Conservation (phyloP, 1,140 invertebrate genomes). For the Diploscapter pachys region DNA sequence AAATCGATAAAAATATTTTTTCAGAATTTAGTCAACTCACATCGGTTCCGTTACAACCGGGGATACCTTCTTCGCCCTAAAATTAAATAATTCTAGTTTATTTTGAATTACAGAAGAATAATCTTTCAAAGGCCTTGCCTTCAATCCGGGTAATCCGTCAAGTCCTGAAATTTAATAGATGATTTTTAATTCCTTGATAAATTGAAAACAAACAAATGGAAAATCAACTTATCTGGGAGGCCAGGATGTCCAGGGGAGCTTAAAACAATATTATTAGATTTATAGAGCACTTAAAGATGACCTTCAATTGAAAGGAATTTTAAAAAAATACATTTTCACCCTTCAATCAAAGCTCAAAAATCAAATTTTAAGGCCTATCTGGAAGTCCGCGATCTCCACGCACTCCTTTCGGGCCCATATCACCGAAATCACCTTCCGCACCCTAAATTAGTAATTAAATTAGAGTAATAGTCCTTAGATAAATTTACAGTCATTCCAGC, state of each 20-base stretch:
- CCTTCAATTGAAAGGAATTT: too few relatives aligned
- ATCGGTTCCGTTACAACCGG: constrained; percentile 59
- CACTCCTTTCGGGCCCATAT: constrained; percentile 48
- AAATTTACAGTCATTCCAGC: constrained; percentile 24
- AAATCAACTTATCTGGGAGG: constrained; percentile 7
- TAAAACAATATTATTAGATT: too few relatives aligned
- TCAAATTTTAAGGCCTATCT: too few relatives aligned
- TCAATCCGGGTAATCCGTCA: constrained; percentile 54
- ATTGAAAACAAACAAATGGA: too few relatives aligned
- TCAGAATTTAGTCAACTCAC: constrained; percentile 36
- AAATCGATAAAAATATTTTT: too few relatives aligned
- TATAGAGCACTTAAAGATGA: too few relatives aligned
- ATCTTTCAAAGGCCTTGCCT: constrained; percentile 23
- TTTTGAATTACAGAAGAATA: too few relatives aligned
- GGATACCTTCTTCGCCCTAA: constrained; percentile 45
- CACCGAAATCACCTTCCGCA: constrained; percentile 51
- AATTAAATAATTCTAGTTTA: too few relatives aligned
- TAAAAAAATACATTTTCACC: too few relatives aligned
- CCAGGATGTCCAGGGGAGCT: constrained; percentile 46
- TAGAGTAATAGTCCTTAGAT: too few relatives aligned
- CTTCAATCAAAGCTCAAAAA: too few relatives aligned
- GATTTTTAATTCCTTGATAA: too few relatives aligned
- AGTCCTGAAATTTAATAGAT: constrained; percentile 30
- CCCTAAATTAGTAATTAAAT: neutral
- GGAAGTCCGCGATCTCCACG: constrained; percentile 39